Percentiles rank a stretch among this genome's conserved stretches.
Conservation (phyloP, 1,140 invertebrate genomes). For the Coptotermes formosanus region DNA sequence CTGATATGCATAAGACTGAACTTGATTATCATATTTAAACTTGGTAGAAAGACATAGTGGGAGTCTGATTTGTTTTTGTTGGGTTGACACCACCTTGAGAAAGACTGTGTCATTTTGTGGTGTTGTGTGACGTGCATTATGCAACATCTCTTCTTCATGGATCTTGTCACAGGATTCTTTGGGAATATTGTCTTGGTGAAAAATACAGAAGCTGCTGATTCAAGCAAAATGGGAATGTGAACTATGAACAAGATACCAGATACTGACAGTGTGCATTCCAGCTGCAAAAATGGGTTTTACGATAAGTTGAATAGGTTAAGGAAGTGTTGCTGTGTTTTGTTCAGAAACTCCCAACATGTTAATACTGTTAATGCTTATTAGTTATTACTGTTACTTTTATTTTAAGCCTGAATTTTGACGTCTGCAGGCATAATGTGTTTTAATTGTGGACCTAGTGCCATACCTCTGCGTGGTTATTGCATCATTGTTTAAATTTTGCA, state of each 20-base stretch:
- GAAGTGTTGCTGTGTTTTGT: slow-evolving; percentile 6
- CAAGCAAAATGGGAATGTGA: background rate
- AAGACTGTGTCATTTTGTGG: background rate
- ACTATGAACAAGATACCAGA: background rate
- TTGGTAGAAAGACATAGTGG: background rate
- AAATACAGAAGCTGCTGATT: background rate
- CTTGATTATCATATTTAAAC: slow-evolving; percentile 14
- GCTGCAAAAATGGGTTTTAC: background rate
- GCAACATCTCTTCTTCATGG: background rate
- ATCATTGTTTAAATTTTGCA: background rate
- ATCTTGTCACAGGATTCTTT: background rate
- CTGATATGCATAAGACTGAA: slow-evolving; percentile 28
- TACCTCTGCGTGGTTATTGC: background rate
- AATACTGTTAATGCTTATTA: slow-evolving; percentile 11
- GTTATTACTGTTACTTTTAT: slow-evolving; percentile 14
- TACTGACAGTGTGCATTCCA: background rate
- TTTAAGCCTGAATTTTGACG: slow-evolving; percentile 9
- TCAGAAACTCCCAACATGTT: background rate
- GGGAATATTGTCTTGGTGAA: background rate
- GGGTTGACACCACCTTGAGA: background rate
- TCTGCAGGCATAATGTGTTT: background rate
- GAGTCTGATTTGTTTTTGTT: background rate
- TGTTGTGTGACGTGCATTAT: background rate
- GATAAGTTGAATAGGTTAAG: background rate
- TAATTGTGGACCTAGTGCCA: background rate